Evolutionary conservation across 2,113 vertebrate genomes (phyloP), one percentile per base, ranked within the genome.

Genomic region (Anoura caudifer): DNA sequence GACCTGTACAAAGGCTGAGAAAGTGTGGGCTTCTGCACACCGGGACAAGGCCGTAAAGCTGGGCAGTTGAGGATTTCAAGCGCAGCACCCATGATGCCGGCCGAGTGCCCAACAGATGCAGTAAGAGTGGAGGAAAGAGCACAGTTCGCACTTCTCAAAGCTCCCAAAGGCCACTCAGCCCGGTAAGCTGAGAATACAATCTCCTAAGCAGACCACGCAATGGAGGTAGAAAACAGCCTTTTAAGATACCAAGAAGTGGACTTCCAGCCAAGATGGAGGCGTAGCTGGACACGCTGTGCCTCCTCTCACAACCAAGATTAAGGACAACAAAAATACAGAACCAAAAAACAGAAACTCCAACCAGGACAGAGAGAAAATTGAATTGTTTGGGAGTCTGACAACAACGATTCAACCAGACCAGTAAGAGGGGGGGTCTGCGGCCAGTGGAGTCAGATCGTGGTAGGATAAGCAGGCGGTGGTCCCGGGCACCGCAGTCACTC

Each of bases 151-250:
- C 24, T 43, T 87, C 43, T 38, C 33, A 84, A 90, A 11, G 75
- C 6, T 41, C 45, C 33, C 7, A 4, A 72, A 52, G 36, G 36
- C 59, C 24, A n/a, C 9, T 9, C 20, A 69, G 36, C 63, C 12
- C 1, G 7, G 10, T 4, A 20, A 31, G 15, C 19, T n/a, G 28
- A 41, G 50, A 75, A 65, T 0, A 87, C 9, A 11, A 31, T 61
- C 43, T 56, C 63, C 67, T 12, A 11, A 56, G 26, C n/a, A 69
- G 43, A 28, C 41, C 54, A 26, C 0, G 7, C 7, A 17, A 70
- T 12, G 7, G 13, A 45, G 24, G 13, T 2, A 67, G 59, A 82
- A 91, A 47, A 43, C 14, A 41, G 22, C 5, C 76, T 89, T 70
- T 36, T n/a, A 72, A 52, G 45, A 45, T 52, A 43, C 17, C 85